phyloP scores from a whole-genome alignment of 2,113 vertebrate species.

The Labeo catla region DNA sequence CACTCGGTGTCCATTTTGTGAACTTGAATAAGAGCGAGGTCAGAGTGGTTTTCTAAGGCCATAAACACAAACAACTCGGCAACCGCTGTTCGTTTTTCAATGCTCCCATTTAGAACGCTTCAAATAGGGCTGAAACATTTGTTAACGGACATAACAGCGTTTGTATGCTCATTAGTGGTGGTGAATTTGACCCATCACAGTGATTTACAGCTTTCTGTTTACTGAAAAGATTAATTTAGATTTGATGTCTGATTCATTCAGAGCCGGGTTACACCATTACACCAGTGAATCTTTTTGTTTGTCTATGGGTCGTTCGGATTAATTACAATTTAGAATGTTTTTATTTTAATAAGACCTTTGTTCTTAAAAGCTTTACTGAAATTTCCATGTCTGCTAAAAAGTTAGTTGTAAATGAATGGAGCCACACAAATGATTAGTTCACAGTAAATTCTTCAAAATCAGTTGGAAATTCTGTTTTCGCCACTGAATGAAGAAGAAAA shows the following conservation, averaged over 20 bases:
- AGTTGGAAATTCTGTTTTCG: too few species aligned
- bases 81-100: background rate
- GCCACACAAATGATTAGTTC: too few species aligned
- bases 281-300: background rate
- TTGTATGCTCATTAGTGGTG: background rate
- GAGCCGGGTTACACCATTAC: background rate
- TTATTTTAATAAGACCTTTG: background rate
- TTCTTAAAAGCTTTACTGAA: background rate
- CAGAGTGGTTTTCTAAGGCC: background rate
- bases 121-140: background rate
- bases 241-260: background rate
- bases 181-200: background rate
- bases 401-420: background rate
- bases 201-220: background rate
- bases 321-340: background rate
- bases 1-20: background rate
- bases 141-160: background rate
- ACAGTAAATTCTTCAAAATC: too few species aligned
- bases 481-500: too few species aligned
- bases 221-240: background rate
- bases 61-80: background rate
- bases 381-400: background rate
- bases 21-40: background rate
- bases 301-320: background rate
- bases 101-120: background rate